Evolutionary conservation across 2,113 vertebrate species (phyloP).

Genomic region (Spea bombifrons): DNA sequence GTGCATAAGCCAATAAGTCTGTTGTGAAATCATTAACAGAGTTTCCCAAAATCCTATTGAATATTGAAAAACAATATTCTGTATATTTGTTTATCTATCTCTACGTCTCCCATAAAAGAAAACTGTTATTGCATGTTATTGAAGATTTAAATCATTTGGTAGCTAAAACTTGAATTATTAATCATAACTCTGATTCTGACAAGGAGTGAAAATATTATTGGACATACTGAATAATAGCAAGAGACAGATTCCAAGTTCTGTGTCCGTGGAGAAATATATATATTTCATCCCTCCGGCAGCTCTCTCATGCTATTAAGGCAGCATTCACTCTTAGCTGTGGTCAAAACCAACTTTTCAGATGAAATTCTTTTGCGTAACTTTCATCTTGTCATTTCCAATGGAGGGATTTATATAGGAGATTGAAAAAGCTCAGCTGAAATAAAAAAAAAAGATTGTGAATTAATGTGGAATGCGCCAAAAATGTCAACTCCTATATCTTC

Average conservation of each 20-base stretch:
- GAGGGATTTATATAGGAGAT: conserved; percentile 46
- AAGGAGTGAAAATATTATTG: conserved; percentile 39
- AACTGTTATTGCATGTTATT: neutral
- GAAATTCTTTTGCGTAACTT: conserved; percentile 25
- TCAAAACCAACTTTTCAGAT: conserved; percentile 44
- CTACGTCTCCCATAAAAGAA: neutral
- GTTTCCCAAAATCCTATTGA: too few relatives aligned
- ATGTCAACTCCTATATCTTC: conserved; percentile 26
- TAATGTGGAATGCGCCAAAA: conserved; percentile 26
- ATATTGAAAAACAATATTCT: too few relatives aligned
- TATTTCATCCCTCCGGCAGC: conserved; percentile 34
- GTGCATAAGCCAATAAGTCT: too few relatives aligned
- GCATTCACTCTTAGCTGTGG: conserved; percentile 36
- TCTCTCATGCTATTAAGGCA: conserved; percentile 34
- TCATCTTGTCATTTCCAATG: conserved; percentile 47
- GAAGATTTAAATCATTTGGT: conserved; percentile 1
- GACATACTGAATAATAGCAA: conserved; percentile 32
- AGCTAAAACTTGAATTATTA: conserved; percentile 31
- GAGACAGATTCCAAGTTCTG: conserved; percentile 29
- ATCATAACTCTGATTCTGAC: conserved; percentile 24
- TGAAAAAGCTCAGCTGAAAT: conserved; percentile 41
- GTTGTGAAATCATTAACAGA: too few relatives aligned
- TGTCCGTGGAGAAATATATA: conserved; percentile 36
- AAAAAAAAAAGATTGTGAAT: conserved; percentile 43
- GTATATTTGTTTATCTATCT: too few relatives aligned